phyloP scores from a whole-genome alignment of 2,113 vertebrate genomes.

The Alaudala cheleensis region DNA sequence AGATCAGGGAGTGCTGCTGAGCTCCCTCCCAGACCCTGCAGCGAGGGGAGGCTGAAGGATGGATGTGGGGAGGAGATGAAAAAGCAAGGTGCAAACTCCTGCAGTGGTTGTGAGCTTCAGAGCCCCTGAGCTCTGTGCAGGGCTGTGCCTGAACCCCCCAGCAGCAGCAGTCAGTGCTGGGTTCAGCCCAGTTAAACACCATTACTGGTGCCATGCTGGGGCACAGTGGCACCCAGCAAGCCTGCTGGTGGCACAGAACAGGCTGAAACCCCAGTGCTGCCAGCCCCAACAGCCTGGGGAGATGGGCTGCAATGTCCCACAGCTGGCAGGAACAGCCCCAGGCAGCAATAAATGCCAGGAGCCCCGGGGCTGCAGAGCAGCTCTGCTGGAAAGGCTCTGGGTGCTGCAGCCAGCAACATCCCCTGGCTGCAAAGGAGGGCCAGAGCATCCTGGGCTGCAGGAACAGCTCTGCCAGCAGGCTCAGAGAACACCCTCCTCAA shows the following conservation, averaged over 20 bases:
- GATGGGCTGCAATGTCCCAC: background rate
- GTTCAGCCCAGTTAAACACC: background rate
- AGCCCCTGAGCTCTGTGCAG: fast-evolving
- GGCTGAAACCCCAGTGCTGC: background rate
- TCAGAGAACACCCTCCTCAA: background rate
- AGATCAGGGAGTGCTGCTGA: background rate
- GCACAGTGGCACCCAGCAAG: background rate
- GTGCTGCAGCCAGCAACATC: background rate
- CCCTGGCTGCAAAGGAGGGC: background rate
- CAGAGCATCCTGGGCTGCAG: background rate
- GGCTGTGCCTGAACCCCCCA: background rate
- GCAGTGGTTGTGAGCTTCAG: background rate
- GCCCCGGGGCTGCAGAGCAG: background rate
- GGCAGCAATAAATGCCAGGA: background rate
- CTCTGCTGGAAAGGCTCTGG: background rate
- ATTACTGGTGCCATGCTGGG: fast-evolving
- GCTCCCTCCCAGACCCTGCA: background rate
- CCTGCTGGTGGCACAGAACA: background rate
- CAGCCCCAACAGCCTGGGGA: background rate
- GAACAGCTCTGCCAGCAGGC: background rate
- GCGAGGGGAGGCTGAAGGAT: background rate
- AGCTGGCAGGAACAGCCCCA: background rate
- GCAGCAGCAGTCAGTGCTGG: fast-evolving
- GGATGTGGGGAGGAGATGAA: background rate
- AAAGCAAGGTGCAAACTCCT: background rate